Percentiles rank a stretch among this genome's conserved stretches.
These are phyloP conservation scores for Ornithoptera alexandrae DNA, from an alignment of 2,888 invertebrate genomes.

Conservation along the genomic window DNA sequence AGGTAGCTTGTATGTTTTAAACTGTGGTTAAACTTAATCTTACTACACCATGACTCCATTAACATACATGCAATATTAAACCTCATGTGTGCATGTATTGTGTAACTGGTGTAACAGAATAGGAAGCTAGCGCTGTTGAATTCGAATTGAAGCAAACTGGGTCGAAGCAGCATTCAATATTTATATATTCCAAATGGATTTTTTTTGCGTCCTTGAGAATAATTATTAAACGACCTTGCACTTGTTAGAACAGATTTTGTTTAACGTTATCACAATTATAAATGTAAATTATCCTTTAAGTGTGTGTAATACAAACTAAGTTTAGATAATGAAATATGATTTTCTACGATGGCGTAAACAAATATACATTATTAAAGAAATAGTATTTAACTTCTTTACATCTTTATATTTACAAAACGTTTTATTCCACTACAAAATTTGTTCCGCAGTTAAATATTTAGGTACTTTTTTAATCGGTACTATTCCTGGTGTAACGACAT, in stretches of 20 bases:
- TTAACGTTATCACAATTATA: constrained; percentile 1
- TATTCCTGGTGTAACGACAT: too few relatives aligned
- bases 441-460: too few relatives aligned
- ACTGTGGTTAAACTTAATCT: not conserved
- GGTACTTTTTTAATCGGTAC: too few relatives aligned
- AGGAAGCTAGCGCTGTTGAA: constrained; percentile 28
- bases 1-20: too few relatives aligned
- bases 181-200: constrained; percentile 28
- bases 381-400: too few relatives aligned
- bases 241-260: constrained; percentile 15
- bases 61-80: constrained; percentile 26
- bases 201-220: constrained; percentile 29
- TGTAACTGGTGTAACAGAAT: constrained; percentile 26
- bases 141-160: constrained; percentile 24
- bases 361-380: too few relatives aligned
- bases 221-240: constrained; percentile 28
- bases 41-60: constrained; percentile 9
- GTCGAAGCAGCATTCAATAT: constrained; percentile 20
- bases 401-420: too few relatives aligned
- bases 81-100: constrained; percentile 24
- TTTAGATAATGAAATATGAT: not conserved
- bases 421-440: too few relatives aligned
- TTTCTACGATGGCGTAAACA: too few relatives aligned
- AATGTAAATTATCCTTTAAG: not conserved
- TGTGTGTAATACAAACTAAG: not conserved